phyloP scores from a whole-genome alignment of 2,888 invertebrate genomes.

The Rhyacophila evoluta region DNA sequence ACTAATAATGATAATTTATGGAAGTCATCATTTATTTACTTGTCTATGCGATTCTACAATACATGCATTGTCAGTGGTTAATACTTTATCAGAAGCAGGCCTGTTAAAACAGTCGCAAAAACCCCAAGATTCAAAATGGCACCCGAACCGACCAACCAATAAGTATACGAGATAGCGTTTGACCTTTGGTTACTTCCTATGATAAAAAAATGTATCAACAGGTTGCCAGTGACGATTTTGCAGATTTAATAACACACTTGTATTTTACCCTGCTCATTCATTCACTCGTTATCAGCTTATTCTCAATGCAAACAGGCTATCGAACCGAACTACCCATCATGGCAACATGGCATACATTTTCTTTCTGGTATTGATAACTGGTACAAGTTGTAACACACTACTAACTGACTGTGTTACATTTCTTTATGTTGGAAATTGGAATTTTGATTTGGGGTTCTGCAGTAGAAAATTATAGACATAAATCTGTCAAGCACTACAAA shows the following conservation, averaged over 20 bases:
- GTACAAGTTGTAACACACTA: too few relatives aligned
- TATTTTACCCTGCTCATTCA: not conserved
- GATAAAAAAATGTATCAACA: constrained; percentile 13
- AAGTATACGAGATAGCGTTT: not conserved
- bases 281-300: not conserved
- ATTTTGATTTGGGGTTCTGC: too few relatives aligned
- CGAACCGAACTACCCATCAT: not conserved
- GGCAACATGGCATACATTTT: too few relatives aligned
- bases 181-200: constrained; percentile 22
- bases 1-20: too few relatives aligned
- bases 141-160: not conserved
- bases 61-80: not conserved
- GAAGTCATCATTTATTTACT: too few relatives aligned
- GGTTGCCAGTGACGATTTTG: constrained; percentile 5
- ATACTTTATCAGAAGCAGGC: not conserved
- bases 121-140: not conserved
- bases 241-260: not conserved
- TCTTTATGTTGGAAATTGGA: too few relatives aligned
- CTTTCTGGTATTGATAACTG: too few relatives aligned
- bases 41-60: not conserved
- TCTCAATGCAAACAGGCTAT: not conserved
- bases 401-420: too few relatives aligned
- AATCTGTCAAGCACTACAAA: too few relatives aligned
- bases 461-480: too few relatives aligned
- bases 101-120: not conserved